Evolutionary conservation across 1,140 invertebrate species (phyloP), one percentile per base, ranked within the genome.

Genomic region (Papilio aristodemus): DNA sequence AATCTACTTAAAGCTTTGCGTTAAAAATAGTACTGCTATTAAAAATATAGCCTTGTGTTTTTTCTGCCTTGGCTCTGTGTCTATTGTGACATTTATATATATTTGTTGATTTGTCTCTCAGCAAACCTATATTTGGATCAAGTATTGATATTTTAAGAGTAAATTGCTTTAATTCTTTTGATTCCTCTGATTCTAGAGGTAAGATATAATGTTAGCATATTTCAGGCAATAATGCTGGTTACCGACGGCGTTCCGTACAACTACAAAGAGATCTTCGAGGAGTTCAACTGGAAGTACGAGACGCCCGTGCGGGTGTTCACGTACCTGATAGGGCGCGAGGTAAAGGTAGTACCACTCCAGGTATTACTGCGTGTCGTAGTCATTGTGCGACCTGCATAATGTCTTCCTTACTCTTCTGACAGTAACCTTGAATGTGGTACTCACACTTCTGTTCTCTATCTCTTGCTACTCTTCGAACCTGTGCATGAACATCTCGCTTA

Each of bases 201-300:
- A 25, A 19, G 10, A 79, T 83, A 81, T 83, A 22, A 80, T 81
- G 71, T 70, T 71, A 80, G 86, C n/a, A 67, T 93, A 91, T 74
- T 83, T 14, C 96, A 98, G 91, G 98, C 98, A 9, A 99, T 99
- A 79, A 99, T 99, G 98, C 90, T 99, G 58, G 96, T 99, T 73
- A 99, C 98, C 9, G 99, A 99, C 92, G 99, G 98, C 25, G 97
- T 98, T 19, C 98, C 98, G 13, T 96, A 97, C 76, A 97, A 96
- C 81, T 98, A 96, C 88, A 95, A 98, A 80, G 95, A 97, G 76
- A 95, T 99, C 57, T 99, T 99, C 87, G 93, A 96, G 79, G 92
- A 93, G 70, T 98, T 96, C 89, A 99, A 99, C 89, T 97, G 95
- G 95, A 92, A 93, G 37, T 92, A 94, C 70, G 93, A 94, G 72